A percentile compares a stretch with the other conserved stretches of the same genome.
Evolutionary conservation across 2,113 vertebrate genomes (phyloP).

Genomic region (Pedionomus torquatus): DNA sequence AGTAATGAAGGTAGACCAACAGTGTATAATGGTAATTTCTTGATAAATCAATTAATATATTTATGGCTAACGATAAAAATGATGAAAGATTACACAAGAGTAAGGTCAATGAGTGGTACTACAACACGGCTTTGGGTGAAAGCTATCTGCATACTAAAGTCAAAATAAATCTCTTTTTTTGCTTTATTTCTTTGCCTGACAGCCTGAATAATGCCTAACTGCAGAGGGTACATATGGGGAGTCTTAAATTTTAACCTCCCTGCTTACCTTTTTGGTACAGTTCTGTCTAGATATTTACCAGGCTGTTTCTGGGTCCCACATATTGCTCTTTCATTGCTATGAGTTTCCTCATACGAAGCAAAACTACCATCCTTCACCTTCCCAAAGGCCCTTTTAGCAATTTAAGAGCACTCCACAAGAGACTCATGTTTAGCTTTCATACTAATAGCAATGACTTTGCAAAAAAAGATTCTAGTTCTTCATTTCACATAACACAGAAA

Average conservation of each 20-base stretch:
- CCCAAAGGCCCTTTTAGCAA: not conserved
- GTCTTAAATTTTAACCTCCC: not conserved
- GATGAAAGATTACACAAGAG: not conserved
- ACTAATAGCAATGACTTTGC: not conserved
- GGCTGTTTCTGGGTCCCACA: not conserved
- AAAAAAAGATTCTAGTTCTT: not conserved
- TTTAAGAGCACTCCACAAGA: not conserved
- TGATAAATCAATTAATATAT: conserved; percentile 55
- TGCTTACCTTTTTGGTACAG: not conserved
- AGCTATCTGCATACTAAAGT: not conserved
- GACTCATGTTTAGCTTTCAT: not conserved
- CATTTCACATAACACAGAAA: not conserved
- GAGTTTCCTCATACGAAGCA: not conserved
- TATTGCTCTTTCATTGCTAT: not conserved
- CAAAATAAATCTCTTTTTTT: not conserved
- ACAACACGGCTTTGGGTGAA: not conserved
- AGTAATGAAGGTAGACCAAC: conserved; percentile 34
- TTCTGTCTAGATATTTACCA: not conserved
- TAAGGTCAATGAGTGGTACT: not conserved
- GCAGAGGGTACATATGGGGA: not conserved
- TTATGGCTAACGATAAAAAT: conserved; percentile 46
- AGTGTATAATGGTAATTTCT: not conserved
- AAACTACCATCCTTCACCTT: not conserved
- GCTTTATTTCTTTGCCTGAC: not conserved
- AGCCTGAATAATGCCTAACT: not conserved